Percentiles rank a stretch among this genome's conserved stretches.
phyloP scores from a whole-genome alignment of 2,797 vertebrate genomes.

The Clarias fuscus region DNA sequence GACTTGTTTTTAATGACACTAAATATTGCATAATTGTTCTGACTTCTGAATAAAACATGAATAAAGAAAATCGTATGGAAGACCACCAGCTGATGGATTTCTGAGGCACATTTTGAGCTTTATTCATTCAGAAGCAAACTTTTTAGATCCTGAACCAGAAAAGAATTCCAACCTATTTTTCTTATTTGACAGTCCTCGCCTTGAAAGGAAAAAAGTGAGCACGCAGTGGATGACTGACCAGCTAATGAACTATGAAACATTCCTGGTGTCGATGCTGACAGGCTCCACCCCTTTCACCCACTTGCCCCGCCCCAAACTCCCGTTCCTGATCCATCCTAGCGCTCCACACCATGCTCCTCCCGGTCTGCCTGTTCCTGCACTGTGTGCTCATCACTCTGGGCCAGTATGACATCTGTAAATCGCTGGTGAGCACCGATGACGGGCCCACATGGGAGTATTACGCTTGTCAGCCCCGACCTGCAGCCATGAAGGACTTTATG shows the following conservation, averaged over 20 bases:
- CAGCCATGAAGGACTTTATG: constrained; percentile 88
- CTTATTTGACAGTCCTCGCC: neutral
- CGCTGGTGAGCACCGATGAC: constrained; percentile 81
- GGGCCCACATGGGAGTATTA: constrained; percentile 87
- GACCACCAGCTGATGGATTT: constrained; percentile 1
- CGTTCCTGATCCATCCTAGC: constrained; percentile 47
- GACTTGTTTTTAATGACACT: neutral
- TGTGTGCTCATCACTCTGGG: constrained; percentile 69
- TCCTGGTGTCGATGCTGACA: constrained; percentile 75
- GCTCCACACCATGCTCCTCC: constrained; percentile 68
- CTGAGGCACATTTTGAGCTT: neutral
- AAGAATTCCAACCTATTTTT: neutral
- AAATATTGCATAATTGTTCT: neutral
- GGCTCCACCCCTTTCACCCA: constrained; percentile 57
- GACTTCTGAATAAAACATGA: constrained; percentile 9
- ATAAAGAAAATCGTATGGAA: constrained; percentile 27
- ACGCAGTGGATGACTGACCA: neutral
- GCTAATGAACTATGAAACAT: constrained; percentile 15
- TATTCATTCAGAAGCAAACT: neutral
- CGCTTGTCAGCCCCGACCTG: constrained; percentile 86
- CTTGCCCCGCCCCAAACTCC: constrained; percentile 60
- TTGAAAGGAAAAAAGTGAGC: neutral
- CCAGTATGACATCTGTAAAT: constrained; percentile 86
- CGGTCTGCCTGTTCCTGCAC: constrained; percentile 70
- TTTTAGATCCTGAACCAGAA: neutral